A percentile compares a stretch with the other conserved stretches of the same genome.
Evolutionary conservation across 2,113 vertebrate genomes (phyloP).

Genomic region (Corvus moneduloides): DNA sequence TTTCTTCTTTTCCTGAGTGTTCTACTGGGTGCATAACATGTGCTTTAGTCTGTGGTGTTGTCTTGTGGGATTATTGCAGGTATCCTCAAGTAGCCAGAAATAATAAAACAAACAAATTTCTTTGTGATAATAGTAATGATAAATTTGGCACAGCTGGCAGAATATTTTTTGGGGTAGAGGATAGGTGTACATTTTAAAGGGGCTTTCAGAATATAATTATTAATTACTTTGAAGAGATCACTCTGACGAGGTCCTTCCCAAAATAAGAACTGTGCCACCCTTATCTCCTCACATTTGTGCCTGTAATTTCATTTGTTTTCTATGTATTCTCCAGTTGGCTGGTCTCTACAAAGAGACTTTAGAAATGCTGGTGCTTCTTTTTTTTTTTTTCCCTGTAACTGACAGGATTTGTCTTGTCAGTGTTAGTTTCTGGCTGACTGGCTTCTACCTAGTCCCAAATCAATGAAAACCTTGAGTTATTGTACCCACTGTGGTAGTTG

Average conservation of each 20-base stretch:
- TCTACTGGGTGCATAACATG: background rate
- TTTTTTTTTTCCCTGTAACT: background rate
- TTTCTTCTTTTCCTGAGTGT: background rate
- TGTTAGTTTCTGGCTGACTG: background rate
- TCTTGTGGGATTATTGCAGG: background rate
- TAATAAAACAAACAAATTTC: background rate
- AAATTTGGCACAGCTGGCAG: background rate
- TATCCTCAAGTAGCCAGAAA: background rate
- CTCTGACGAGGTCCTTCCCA: background rate
- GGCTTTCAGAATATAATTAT: background rate
- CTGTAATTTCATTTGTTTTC: background rate
- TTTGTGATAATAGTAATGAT: background rate
- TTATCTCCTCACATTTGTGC: background rate
- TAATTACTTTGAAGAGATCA: background rate
- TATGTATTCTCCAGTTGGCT: background rate
- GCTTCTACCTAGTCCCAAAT: background rate
- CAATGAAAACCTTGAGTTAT: background rate
- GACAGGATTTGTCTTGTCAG: background rate
- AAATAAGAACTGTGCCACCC: background rate
- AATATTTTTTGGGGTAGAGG: background rate
- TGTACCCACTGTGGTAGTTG: fast-evolving
- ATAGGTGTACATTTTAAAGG: background rate
- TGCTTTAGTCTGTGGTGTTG: background rate
- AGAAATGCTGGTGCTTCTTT: background rate
- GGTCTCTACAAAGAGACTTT: background rate